Evolutionary conservation across 2,113 vertebrate genomes (phyloP), one percentile per base, ranked within the genome.

Genomic region (Ammodytes dubius): DNA sequence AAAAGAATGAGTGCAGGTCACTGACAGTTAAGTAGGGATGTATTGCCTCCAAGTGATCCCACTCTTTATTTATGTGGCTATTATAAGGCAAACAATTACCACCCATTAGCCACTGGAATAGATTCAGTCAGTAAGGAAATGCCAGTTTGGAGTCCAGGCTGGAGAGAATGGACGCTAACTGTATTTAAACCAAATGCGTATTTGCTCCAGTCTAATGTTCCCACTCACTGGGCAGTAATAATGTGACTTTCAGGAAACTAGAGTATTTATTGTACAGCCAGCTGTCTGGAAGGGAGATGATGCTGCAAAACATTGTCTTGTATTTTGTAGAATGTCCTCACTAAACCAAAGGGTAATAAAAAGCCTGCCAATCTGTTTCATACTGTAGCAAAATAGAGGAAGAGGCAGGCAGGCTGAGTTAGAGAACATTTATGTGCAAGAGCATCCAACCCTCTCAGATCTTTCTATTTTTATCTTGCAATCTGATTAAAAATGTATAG

Each of bases 161-260:
- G 52, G 14, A 77, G 15, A 50, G 39, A 59, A 52, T 69, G 60
- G 60, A 27, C 45, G 50, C 49, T 81, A 70, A 83, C 54, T 87
- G 71, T 76, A 74, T 85, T 86, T 75, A 64, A 81, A 84, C 47
- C 43, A 65, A 77, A 81, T 77, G 60, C 43, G 46, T 53, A 43
- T 54, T 64, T 39, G 7, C 83, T 88, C 88, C 85, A 87, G 87
- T 69, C 47, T 69, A 61, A 83, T 75, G 67, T 61, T 83, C 60
- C 68, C 66, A 14, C 46, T 82, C 15, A 3, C 43, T 54, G 37
- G 68, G 50, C 79, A 70, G 27, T 27, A 27, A 76, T 82, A 42
- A 83, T 80, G 40, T 83, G 70, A 27, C 73, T 63, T 45, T 2
- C 5, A 61, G 75, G 42, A 73, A 88, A 77, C 53, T n/a, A 13